Conservation (phyloP, 2,888 invertebrate genomes). For the Thalpophila matura region DNA sequence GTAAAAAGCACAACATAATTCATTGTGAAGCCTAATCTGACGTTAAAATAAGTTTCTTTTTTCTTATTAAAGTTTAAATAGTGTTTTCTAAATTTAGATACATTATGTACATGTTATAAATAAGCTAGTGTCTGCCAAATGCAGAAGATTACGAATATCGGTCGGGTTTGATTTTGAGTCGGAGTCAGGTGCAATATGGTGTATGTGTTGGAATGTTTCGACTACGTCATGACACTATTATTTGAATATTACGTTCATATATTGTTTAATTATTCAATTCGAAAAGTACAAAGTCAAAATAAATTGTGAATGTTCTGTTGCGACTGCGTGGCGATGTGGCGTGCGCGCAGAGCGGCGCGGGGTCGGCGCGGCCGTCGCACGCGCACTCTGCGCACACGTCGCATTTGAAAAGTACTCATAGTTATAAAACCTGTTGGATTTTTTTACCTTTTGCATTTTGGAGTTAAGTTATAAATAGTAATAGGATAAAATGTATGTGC, state of each 20-base stretch:
- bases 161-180: slow-evolving; percentile 76
- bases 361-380: background rate
- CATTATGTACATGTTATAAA: slow-evolving; percentile 77
- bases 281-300: slow-evolving; percentile 74
- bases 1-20: slow-evolving; percentile 88
- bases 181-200: slow-evolving; percentile 82
- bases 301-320: slow-evolving; percentile 67
- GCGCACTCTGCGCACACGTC: slow-evolving; percentile 54
- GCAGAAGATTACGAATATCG: slow-evolving; percentile 73
- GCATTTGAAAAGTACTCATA: slow-evolving; percentile 72
- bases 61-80: slow-evolving; percentile 77
- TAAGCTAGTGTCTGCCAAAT: slow-evolving; percentile 76
- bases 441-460: slow-evolving; percentile 83
- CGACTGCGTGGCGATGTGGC: slow-evolving; percentile 55
- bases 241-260: slow-evolving; percentile 64
- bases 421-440: slow-evolving; percentile 72
- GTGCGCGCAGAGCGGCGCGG: slow-evolving; percentile 16
- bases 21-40: slow-evolving; percentile 88
- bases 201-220: slow-evolving; percentile 68
- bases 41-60: slow-evolving; percentile 82
- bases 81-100: slow-evolving; percentile 81
- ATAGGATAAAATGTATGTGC: slow-evolving; percentile 73
- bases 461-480: slow-evolving; percentile 75
- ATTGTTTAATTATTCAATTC: slow-evolving; percentile 66
- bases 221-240: slow-evolving; percentile 39